Evolutionary conservation across 2,797 vertebrate genomes (phyloP).

Genomic region (Nannoperca obscura): DNA sequence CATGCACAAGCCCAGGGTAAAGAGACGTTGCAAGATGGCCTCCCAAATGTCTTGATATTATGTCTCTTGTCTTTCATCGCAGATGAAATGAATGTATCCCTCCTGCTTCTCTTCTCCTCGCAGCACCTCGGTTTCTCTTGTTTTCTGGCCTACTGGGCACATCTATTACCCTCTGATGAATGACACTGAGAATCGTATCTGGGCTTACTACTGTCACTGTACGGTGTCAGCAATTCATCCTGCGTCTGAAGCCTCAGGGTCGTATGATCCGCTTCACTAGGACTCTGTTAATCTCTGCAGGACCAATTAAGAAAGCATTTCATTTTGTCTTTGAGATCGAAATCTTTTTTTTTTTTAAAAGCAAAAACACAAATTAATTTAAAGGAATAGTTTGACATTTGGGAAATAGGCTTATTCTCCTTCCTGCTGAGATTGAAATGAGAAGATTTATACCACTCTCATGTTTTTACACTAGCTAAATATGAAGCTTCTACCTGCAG

Average conservation of each 20-base stretch:
- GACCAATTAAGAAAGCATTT: conserved; percentile 71
- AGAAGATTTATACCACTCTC: neutral
- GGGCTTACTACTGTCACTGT: conserved; percentile 57
- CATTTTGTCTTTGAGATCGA: neutral
- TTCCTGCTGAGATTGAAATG: neutral
- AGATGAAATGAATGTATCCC: conserved; percentile 74
- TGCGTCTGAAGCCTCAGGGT: conserved; percentile 50
- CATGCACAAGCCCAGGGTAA: conserved; percentile 54
- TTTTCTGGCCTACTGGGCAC: conserved; percentile 76
- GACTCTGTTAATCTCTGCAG: conserved; percentile 58
- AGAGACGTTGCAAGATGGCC: conserved; percentile 72
- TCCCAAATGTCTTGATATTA: conserved; percentile 78
- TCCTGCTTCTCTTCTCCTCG: conserved; percentile 41
- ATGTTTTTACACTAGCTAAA: neutral
- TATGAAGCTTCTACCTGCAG: neutral
- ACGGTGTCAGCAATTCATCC: conserved; percentile 70
- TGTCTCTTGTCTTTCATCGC: conserved; percentile 77
- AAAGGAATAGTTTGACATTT: neutral
- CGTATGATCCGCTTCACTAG: conserved; percentile 53
- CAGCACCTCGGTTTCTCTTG: conserved; percentile 55
- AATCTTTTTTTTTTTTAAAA: conserved; percentile 2
- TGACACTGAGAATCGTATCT: conserved; percentile 67
- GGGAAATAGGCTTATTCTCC: neutral
- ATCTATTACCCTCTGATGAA: conserved; percentile 80
- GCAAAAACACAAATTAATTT: neutral